phyloP scores from a whole-genome alignment of 2,888 invertebrate genomes.

The Neoitamus cyanurus region DNA sequence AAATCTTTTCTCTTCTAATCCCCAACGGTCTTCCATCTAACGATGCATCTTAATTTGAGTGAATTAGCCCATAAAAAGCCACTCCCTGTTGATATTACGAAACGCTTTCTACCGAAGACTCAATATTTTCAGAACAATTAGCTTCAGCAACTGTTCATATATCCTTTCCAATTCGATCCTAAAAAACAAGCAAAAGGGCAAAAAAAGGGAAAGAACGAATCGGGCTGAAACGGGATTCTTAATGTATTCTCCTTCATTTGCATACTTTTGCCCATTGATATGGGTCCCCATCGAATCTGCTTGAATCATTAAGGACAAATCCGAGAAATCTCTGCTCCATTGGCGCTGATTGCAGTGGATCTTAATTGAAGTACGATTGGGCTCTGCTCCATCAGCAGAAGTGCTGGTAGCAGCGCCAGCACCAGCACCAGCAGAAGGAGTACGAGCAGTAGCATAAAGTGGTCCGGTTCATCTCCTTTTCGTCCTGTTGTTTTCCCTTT shows the following conservation, averaged over 20 bases:
- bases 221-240: not conserved
- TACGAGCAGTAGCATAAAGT: not conserved
- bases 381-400: slow-evolving; percentile 18
- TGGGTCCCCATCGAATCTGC: not conserved
- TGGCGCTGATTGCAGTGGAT: slow-evolving; percentile 20
- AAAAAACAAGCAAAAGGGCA: not conserved
- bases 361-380: slow-evolving; percentile 16
- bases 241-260: not conserved
- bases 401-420: not conserved
- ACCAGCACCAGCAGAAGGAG: not conserved
- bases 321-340: not conserved
- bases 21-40: not conserved
- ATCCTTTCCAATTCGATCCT: not conserved
- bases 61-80: not conserved
- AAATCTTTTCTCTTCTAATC: not conserved
- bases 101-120: not conserved
- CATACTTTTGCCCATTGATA: not conserved
- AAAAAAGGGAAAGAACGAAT: not conserved
- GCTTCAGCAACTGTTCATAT: not conserved
- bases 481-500: slow-evolving; percentile 17
- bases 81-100: not conserved
- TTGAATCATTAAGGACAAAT: not conserved
- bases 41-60: not conserved
- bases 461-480: slow-evolving; percentile 8
- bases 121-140: not conserved